A percentile compares a stretch with the other conserved stretches of the same genome.
These are phyloP conservation scores for Macrotus californicus DNA, from an alignment of 2,113 vertebrate species.

Conservation along the genomic window DNA sequence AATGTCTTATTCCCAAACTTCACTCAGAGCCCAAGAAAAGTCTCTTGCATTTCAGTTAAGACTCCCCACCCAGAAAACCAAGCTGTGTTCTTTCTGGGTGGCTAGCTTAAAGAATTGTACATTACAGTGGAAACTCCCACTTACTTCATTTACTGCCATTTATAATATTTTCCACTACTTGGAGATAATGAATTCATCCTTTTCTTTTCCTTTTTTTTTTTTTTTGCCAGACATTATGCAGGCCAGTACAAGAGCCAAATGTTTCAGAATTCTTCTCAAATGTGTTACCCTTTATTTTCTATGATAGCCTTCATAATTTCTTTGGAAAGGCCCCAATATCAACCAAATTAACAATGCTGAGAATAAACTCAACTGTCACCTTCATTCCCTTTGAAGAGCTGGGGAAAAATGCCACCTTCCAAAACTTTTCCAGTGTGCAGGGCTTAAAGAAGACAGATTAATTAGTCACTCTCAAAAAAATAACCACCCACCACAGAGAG, in stretches of 20 bases:
- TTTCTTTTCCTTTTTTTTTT: conserved; percentile 60
- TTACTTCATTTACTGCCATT: conserved; percentile 85
- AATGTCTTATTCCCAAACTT: conserved; percentile 66
- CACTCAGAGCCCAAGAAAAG: conserved; percentile 64
- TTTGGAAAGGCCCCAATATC: conserved; percentile 77
- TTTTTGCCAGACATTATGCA: conserved; percentile 77
- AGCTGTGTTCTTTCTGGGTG: conserved; percentile 83
- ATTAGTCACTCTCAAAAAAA: conserved; percentile 69
- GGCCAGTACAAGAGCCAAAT: conserved; percentile 78
- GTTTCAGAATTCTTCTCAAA: conserved; percentile 79
- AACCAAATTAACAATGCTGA: conserved; percentile 80
- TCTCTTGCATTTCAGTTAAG: conserved; percentile 75
- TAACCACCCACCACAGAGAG: conserved; percentile 53
- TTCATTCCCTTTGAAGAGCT: conserved; percentile 57
- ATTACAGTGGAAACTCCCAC: conserved; percentile 84
- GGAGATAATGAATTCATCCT: conserved; percentile 83
- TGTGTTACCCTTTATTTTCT: conserved; percentile 81
- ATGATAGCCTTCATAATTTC: conserved; percentile 76
- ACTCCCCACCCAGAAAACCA: conserved; percentile 78
- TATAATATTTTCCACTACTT: conserved; percentile 88
- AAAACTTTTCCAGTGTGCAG: conserved; percentile 35
- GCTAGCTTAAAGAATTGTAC: conserved; percentile 81
- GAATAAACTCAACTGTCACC: conserved; percentile 77
- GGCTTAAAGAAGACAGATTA: conserved; percentile 70
- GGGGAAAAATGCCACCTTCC: conserved; percentile 59